These are phyloP conservation scores for Echinarachnius parma DNA, from an alignment of 53 echinoderm and acorn worm genomes.

Conservation along the genomic window DNA sequence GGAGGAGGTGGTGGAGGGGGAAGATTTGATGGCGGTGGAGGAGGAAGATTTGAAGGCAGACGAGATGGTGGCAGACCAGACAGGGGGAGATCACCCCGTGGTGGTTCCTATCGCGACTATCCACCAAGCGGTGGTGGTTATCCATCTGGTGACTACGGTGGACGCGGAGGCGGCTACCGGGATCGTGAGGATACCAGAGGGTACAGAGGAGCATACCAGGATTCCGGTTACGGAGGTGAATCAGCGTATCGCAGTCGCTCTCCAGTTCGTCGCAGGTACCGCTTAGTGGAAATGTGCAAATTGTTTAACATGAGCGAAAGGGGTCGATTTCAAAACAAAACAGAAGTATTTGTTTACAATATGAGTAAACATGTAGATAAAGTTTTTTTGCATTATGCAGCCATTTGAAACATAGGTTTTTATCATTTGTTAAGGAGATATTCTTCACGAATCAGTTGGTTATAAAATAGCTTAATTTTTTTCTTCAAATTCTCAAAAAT, in stretches of 20 bases:
- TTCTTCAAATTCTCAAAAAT: no score
- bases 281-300: constrained; percentile 48
- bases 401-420: no score
- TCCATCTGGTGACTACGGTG: constrained; percentile 2
- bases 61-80: constrained; percentile 19
- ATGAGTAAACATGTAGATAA: not conserved
- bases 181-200: constrained; percentile 66
- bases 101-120: constrained; percentile 45
- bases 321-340: constrained; percentile 31
- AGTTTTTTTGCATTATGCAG: not conserved
- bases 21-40: constrained; percentile 60
- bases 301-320: constrained; percentile 39
- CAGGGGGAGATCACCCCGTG: constrained; percentile 42
- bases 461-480: no score
- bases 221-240: constrained; percentile 64
- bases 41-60: constrained; percentile 12
- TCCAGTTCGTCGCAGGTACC: constrained; percentile 98
- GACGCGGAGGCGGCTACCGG: constrained; percentile 60
- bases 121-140: constrained; percentile 34
- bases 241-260: constrained; percentile 92
- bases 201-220: constrained; percentile 54
- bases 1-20: constrained; percentile 62
- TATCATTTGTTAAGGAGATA: no score
- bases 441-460: no score
- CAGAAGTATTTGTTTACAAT: not conserved